Base-by-base conservation (phyloP, 2,797 vertebrate genomes). In the Typhlichthys subterraneus region DNA sequence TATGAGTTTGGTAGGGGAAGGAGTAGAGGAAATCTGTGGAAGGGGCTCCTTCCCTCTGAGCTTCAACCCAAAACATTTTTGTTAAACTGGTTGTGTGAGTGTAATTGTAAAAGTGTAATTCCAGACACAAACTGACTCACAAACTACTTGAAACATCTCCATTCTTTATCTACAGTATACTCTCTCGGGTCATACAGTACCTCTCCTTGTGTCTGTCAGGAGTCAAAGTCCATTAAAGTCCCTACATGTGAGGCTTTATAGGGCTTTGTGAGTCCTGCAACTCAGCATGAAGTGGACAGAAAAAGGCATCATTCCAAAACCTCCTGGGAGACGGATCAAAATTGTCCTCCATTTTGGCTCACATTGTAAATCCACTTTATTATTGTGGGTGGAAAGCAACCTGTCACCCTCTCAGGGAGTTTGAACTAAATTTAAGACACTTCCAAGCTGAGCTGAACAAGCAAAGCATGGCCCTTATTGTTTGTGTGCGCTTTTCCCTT, bases 351-450 rank as follows among this genome's bases (percentile, higher is more conserved):
- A 33, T 71, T 61, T 69, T 63, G 61, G 49, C 69, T 61, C 49
- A 69, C 73, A 73, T 59, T 3, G 2, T 65, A 47, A 50, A 64
- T 67, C 54, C 60, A 75, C 73, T 76, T 80, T 59, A 71, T 80
- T 73, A 63, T 33, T 56, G 64, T 14, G 50, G 57, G 69, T 47
- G 53, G 73, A 80, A 75, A 84, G 61, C 70, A 76, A 76, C 78
- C 72, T 75, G 77, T 73, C 64, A 65, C 72, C 73, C 76, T 81
- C 82, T 75, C 68, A 59, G 42, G 77, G 67, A 53, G 66, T 76
- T 78, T 74, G 66, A 86, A 85, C 80, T 80, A 86, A 81, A 86
- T 90, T 83, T 81, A 86, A 87, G 72, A 82, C 79, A 82, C 75
- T 86, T 76, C 67, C 63, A 65, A 80, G 77, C 69, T 65, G 73